Base-by-base conservation (phyloP, 2,888 invertebrate genomes). In the Dyspetes luteomarginatus region DNA sequence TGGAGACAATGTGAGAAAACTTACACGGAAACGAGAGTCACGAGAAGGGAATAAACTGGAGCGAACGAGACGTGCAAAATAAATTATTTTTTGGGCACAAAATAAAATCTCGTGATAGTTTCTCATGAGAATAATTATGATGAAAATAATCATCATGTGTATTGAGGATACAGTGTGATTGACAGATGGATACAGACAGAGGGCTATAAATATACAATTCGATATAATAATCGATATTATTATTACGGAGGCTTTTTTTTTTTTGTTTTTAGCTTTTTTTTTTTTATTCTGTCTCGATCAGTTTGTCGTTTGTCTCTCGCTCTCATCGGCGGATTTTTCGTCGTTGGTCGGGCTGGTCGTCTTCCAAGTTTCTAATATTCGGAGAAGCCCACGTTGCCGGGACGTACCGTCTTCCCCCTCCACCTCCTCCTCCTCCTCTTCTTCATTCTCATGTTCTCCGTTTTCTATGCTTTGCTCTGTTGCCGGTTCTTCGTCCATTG, bases 361-460 rank as follows among this genome's bases (percentile, higher is more conserved):
- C 76, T 74, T 52, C 76, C 64, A 68, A 74, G 79, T 83, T 74
- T 84, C 83, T 82, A 83, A 81, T 65, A 82, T 72, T 77, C 75
- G 74, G 41, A 83, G 78, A n/a, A 79, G 78, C 62, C 82, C 78
- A 67, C 65, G 76, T 79, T 84, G 74, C 41, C 83, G 78, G 58
- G 84, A 88, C 87, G 60, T 89, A 89, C 87, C 89, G 22, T 86
- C 80, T 3, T 78, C 83, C 9, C 52, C 78, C 76, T 79, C 74
- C 26, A 72, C 60, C 50, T 81, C 65, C 48, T 60, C 68, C 52
- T 52, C 68, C 41, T 64, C 67, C 55, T 78, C 78, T 77, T 80
- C 84, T 56, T 83, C 83, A 30, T 85, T 84, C 41, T 64, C 67
- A 50, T 78, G 77, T 77, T 80, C 84, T 56, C 82, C 83, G 41